Evolutionary conservation across 2,888 invertebrate genomes (phyloP), one percentile per base, ranked within the genome.

Genomic region (Unio pictorum): DNA sequence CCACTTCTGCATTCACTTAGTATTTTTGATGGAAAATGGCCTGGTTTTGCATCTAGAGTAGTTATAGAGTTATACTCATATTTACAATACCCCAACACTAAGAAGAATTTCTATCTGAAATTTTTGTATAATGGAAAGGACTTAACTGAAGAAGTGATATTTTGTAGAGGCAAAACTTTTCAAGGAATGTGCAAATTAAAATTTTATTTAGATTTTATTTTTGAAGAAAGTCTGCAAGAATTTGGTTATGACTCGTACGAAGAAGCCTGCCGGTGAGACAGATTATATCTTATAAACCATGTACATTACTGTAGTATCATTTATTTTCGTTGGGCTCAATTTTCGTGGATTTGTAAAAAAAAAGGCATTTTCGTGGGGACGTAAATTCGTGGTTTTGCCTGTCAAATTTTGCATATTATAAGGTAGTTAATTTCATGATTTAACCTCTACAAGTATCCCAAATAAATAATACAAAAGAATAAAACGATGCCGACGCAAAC

Each of bases 111-210:
- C 87, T 96, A 94, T 86, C 95, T 97, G 78, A 93, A 96, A 0
- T 92, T 96, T 0, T 91, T 97, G 20, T 94, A 94, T 77, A 96
- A 97, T 84, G 98, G 98, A 0, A 93, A 93, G 71, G 96, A 97
- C 88, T 93, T 96, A 0, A 97, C 97, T 0, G 93, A 93, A 84
- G 93, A 93, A 80, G 92, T 96, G 56, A 93, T 93, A 80, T 97
- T 97, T 87, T 97, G 97, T 89, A 93, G 75, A 77, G 75, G 70
- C 8, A 76, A 72, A 54, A 67, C 72, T 11, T 63, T 67, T 4
- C 77, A 83, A 59, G 84, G 83, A 26, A 89, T 95, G 1, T 97
- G 96, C 90, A 94, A 95, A 4, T 95, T 97, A 78, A 96, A 96
- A 89, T 94, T 94, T 86, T 95, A 97, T 74, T 94, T 95, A 17